Conservation (phyloP, 2,888 invertebrate species). For the Anodontia alba region DNA sequence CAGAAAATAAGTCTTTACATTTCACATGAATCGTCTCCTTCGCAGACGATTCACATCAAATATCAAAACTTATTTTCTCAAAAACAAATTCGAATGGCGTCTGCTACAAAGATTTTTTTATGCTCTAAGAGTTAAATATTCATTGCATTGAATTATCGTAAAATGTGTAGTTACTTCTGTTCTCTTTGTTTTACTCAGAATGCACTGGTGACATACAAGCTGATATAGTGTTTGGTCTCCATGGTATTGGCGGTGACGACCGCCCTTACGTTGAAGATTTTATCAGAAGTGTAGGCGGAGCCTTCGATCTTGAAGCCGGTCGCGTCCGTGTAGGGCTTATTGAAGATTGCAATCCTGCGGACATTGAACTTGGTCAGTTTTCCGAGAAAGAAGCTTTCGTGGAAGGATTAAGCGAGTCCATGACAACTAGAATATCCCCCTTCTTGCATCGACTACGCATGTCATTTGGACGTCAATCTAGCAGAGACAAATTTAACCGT, state of each 20-base stretch:
- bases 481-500: not conserved
- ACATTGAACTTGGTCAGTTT: slow-evolving; percentile 14
- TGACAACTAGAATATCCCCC: slow-evolving; percentile 19
- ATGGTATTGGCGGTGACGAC: slow-evolving; percentile 34
- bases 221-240: slow-evolving; percentile 49
- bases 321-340: not conserved
- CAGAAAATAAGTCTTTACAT: too few species aligned
- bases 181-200: too few species aligned
- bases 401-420: not conserved
- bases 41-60: too few species aligned
- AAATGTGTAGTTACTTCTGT: not conserved
- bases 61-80: too few species aligned
- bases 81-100: too few species aligned
- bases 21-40: too few species aligned
- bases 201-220: slow-evolving; percentile 30
- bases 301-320: slow-evolving; percentile 30
- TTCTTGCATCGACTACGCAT: not conserved
- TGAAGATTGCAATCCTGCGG: not conserved
- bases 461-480: slow-evolving; percentile 9
- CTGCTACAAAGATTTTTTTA: too few species aligned
- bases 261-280: slow-evolving; percentile 31
- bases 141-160: too few species aligned
- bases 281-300: slow-evolving; percentile 34
- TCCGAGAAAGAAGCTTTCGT: not conserved
- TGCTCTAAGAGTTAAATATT: too few species aligned